Evolutionary conservation across 2,888 invertebrate genomes (phyloP).

Genomic region (Sminthurides aquaticus): DNA sequence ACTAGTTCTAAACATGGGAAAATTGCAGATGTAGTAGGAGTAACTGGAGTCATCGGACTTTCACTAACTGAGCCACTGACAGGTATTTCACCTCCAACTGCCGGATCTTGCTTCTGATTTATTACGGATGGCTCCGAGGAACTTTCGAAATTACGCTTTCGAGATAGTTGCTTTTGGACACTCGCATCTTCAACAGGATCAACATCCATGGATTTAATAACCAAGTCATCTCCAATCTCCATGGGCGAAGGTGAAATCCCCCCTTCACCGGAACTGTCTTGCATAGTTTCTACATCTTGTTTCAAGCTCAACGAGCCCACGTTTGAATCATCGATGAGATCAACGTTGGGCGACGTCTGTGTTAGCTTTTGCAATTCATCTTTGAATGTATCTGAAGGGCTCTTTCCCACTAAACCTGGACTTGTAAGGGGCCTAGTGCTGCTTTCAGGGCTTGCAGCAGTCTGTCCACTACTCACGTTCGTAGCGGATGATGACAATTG

Average conservation of each 20-base stretch:
- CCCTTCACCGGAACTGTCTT: background rate
- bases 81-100: no score
- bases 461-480: background rate
- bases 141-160: constrained; percentile 13
- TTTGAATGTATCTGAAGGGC: background rate
- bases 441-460: background rate
- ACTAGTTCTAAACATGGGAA: constrained; percentile 16
- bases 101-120: background rate
- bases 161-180: constrained; percentile 5
- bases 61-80: background rate
- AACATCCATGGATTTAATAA: background rate
- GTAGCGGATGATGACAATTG: background rate
- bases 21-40: constrained; percentile 9
- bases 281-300: constrained; percentile 2
- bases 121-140: background rate
- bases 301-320: constrained; percentile 6
- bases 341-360: background rate
- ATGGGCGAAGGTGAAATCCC: background rate
- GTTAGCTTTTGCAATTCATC: background rate
- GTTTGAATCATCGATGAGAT: background rate
- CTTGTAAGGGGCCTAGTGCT: background rate
- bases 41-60: constrained; percentile 12
- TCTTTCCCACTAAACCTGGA: background rate
- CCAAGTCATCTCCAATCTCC: constrained; percentile 16
- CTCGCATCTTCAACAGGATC: background rate